phyloP scores from a whole-genome alignment of 2,797 vertebrate genomes.

The Lutra lutra region DNA sequence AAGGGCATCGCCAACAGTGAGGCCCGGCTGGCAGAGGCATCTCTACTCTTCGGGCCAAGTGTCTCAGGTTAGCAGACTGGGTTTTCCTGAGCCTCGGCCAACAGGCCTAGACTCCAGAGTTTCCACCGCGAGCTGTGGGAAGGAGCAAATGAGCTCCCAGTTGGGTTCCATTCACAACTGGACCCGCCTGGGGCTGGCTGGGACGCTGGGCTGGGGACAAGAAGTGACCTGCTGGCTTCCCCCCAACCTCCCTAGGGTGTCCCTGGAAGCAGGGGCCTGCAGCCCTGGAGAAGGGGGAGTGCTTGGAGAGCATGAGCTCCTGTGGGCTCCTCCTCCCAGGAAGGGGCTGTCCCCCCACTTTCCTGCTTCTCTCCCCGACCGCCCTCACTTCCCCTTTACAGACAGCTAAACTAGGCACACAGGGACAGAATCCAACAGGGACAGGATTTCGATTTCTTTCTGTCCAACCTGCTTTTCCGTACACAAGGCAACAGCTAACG shows the following conservation, averaged over 20 bases:
- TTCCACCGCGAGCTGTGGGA: not conserved
- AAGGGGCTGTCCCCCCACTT: too few species aligned
- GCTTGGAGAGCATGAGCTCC: not conserved
- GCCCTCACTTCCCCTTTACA: not conserved
- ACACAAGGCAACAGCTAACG: not conserved
- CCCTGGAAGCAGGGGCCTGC: not conserved
- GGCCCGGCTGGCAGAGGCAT: not conserved
- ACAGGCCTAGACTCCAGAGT: not conserved
- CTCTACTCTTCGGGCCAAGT: fast-evolving
- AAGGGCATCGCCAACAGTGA: not conserved
- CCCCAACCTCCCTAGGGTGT: not conserved
- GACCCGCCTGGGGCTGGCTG: not conserved
- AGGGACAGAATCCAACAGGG: not conserved
- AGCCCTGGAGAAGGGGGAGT: not conserved
- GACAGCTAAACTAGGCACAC: not conserved
- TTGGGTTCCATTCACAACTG: not conserved
- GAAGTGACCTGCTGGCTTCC: not conserved
- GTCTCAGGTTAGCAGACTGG: slow-evolving; percentile 44
- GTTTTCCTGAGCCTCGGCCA: slow-evolving; percentile 16
- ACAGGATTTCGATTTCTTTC: not conserved
- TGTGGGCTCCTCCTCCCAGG: not conserved
- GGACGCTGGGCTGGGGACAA: not conserved
- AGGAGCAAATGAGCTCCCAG: not conserved
- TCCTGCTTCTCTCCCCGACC: not conserved
- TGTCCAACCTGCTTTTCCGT: not conserved